Conservation (phyloP, 2,113 vertebrate species). For the Sinocyclocheilus rhinocerous region DNA sequence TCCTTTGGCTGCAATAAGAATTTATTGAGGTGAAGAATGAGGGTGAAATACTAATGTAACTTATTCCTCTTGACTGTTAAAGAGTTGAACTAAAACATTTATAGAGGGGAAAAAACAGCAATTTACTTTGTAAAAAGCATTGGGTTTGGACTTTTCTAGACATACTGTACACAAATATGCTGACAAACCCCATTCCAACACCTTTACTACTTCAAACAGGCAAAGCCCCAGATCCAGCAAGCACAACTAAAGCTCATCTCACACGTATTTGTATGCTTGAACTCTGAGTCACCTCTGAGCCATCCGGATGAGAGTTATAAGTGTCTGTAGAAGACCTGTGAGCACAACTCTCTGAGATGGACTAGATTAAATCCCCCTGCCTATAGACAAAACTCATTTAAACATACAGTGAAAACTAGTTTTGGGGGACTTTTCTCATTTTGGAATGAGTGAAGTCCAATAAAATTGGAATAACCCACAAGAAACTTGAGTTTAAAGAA, state of each 20-base stretch:
- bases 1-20: background rate
- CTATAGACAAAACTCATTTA: constrained; percentile 12
- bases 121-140: constrained; percentile 2
- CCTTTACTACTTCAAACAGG: constrained; percentile 33
- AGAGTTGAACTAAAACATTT: background rate
- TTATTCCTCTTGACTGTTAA: background rate
- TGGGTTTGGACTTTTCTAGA: background rate
- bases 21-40: background rate
- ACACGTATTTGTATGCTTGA: constrained; percentile 1
- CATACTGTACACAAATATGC: constrained; percentile 14
- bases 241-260: constrained; percentile 24
- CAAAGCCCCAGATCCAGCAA: constrained; percentile 24
- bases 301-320: background rate
- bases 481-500: background rate
- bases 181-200: constrained; percentile 38
- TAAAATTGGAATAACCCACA: background rate
- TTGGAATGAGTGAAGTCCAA: background rate
- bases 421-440: background rate
- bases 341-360: background rate
- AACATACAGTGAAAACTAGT: background rate
- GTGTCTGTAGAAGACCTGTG: background rate
- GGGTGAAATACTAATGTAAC: background rate
- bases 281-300: constrained; percentile 30
- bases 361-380: background rate
- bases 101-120: background rate